Evolutionary conservation across 2,113 vertebrate species (phyloP).

Genomic region (Leucosticte australis): DNA sequence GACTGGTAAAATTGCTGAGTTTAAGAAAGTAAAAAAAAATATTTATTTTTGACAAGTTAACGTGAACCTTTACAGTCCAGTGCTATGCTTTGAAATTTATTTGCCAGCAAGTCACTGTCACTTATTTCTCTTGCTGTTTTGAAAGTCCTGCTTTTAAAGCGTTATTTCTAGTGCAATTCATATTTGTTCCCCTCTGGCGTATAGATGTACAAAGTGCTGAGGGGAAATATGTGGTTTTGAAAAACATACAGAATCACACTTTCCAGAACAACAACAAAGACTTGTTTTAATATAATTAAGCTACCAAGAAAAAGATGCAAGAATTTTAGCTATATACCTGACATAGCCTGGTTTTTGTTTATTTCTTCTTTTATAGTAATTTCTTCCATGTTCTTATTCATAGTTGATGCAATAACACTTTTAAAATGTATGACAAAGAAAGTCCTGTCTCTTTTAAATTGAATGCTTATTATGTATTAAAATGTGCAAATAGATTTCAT

Average conservation of each 20-base stretch:
- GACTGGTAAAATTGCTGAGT: constrained; percentile 28
- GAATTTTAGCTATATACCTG: background rate
- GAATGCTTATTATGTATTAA: background rate
- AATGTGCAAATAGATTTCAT: background rate
- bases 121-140: background rate
- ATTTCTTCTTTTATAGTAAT: background rate
- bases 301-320: background rate
- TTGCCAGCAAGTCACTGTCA: background rate
- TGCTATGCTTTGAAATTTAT: background rate
- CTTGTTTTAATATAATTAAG: background rate
- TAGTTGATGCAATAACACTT: background rate
- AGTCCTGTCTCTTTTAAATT: background rate
- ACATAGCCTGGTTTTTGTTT: background rate
- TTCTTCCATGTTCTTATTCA: background rate
- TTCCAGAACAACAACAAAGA: background rate
- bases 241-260: background rate
- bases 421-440: background rate
- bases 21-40: background rate
- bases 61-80: background rate
- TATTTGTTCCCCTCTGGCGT: background rate
- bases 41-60: constrained; percentile 13
- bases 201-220: background rate
- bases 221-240: background rate
- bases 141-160: background rate
- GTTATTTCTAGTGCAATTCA: background rate